Conservation (phyloP, 92 coral and sea anemone genomes). For the Phenganax stokvisi region DNA sequence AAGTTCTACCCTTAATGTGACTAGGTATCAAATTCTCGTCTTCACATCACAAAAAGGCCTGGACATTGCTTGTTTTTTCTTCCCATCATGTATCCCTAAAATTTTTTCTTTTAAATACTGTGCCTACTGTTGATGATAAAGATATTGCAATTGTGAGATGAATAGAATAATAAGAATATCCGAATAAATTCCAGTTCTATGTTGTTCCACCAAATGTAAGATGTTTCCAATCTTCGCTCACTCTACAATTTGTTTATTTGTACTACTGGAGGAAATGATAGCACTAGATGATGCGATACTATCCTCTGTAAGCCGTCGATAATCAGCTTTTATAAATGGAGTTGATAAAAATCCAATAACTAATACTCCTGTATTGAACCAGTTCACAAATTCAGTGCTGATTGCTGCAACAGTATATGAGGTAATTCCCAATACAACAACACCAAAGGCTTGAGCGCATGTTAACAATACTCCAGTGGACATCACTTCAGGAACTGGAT, state of each 20-base stretch:
- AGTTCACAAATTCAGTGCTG: conserved; percentile 31
- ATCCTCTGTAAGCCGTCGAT: conserved; percentile 27
- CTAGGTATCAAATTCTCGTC: too few species aligned
- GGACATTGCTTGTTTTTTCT: too few species aligned
- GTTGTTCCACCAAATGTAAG: too few species aligned
- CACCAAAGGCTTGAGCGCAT: conserved; percentile 15
- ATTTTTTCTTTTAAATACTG: too few species aligned
- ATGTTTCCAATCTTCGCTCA: neutral
- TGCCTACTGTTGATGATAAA: too few species aligned
- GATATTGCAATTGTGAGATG: too few species aligned
- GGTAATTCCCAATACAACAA: conserved; percentile 13
- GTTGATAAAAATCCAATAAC: neutral
- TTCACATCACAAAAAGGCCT: too few species aligned
- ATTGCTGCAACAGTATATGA: conserved; percentile 14
- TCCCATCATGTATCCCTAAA: too few species aligned
- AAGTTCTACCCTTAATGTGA: too few species aligned
- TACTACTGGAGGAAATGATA: neutral
- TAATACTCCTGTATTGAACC: neutral
- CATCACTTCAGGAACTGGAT: conserved; percentile 23
- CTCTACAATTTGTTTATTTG: neutral
- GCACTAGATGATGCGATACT: neutral
- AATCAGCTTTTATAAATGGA: conserved; percentile 25
- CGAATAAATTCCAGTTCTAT: too few species aligned
- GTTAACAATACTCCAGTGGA: conserved; percentile 16
- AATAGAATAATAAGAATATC: too few species aligned